Evolutionary conservation across 2,113 vertebrate species (phyloP).

Genomic region (Planiliza haematocheilus): DNA sequence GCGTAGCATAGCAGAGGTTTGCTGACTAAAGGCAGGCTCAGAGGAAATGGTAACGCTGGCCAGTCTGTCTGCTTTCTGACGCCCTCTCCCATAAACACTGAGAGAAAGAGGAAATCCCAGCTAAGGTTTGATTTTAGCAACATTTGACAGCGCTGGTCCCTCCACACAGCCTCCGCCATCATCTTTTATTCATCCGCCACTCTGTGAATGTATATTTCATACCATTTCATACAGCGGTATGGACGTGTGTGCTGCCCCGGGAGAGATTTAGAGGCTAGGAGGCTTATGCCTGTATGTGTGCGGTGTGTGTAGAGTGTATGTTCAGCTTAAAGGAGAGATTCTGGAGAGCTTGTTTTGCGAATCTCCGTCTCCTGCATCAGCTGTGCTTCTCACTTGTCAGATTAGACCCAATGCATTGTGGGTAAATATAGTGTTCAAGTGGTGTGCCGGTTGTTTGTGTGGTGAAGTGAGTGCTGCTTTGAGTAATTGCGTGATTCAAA

Average conservation of each 20-base stretch:
- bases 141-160: slow-evolving; percentile 56
- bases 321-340: neutral
- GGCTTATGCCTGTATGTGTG: slow-evolving; percentile 3
- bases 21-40: slow-evolving; percentile 49
- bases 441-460: too few relatives aligned
- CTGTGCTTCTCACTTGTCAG: slow-evolving; percentile 19
- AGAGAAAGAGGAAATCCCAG: slow-evolving; percentile 52
- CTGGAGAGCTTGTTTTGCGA: neutral
- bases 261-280: slow-evolving; percentile 2
- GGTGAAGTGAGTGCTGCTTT: neutral
- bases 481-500: neutral
- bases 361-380: neutral
- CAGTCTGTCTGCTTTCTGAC: slow-evolving; percentile 46
- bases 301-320: neutral
- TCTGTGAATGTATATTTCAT: slow-evolving; percentile 68
- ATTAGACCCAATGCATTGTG: neutral
- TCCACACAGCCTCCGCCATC: slow-evolving; percentile 39
- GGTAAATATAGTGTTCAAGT: too few relatives aligned
- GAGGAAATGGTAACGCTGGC: slow-evolving; percentile 18
- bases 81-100: slow-evolving; percentile 27
- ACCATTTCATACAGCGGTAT: slow-evolving; percentile 14
- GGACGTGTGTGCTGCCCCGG: neutral
- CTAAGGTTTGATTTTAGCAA: slow-evolving; percentile 52
- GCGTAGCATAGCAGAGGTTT: slow-evolving; percentile 30
- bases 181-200: slow-evolving; percentile 72